phyloP scores from a whole-genome alignment of 2,113 vertebrate genomes.

The Dipodomys merriami region DNA sequence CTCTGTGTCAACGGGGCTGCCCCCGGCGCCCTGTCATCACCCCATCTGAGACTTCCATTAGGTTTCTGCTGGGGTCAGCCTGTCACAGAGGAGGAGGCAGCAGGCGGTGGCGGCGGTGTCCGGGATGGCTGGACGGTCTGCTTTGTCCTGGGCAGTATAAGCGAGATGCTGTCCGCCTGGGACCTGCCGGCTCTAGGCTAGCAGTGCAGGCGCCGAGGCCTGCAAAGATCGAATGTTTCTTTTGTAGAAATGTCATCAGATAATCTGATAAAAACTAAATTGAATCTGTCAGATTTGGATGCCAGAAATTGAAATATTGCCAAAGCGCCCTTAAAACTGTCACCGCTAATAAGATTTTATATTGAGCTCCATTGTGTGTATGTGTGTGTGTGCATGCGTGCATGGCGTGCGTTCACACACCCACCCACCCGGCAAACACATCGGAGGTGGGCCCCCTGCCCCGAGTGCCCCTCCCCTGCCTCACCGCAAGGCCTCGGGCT shows the following conservation, averaged over 20 bases:
- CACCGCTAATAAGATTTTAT: slow-evolving; percentile 41
- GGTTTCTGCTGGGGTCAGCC: neutral
- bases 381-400: neutral
- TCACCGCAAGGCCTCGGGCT: neutral
- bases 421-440: too few species aligned
- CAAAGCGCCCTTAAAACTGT: slow-evolving; percentile 52
- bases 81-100: neutral
- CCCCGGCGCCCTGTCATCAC: slow-evolving; percentile 75
- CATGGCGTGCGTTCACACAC: neutral
- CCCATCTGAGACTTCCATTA: slow-evolving; percentile 62
- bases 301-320: slow-evolving; percentile 57
- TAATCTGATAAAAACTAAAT: slow-evolving; percentile 61
- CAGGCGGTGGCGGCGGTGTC: accelerated
- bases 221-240: neutral
- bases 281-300: slow-evolving; percentile 61
- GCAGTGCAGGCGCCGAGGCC: neutral
- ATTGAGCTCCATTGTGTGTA: neutral
- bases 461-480: too few species aligned
- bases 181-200: neutral
- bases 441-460: neutral
- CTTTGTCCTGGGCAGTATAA: neutral
- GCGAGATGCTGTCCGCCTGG: accelerated
- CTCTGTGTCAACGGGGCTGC: slow-evolving; percentile 69
- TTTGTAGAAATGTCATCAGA: slow-evolving; percentile 42
- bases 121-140: accelerated